Evolutionary conservation across 2,113 vertebrate species (phyloP), one percentile per base, ranked within the genome.

Genomic region (Oryzias woworae): DNA sequence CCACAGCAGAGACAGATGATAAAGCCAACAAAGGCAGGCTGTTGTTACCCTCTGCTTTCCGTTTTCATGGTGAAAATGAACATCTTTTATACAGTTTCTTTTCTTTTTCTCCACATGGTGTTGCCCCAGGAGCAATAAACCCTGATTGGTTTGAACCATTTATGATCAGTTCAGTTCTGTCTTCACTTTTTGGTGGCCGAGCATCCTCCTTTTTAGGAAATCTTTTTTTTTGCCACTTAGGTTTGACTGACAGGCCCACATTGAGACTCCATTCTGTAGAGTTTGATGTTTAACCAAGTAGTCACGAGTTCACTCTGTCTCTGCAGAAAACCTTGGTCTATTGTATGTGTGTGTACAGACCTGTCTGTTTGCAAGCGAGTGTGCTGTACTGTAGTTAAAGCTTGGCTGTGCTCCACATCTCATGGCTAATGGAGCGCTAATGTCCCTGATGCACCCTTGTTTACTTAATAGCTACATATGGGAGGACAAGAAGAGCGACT

Each of bases 361-460:
- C 2, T 63, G 24, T 44, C 20, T 68, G 28, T 54, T n/a, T 45
- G 28, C 41, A 43, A 58, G 44, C 16, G 50, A 44, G 24, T 36
- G 12, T 4, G 2, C 14, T 67, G 28, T 53, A 17, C 28, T 63
- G 59, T 56, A 31, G 41, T 61, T 41, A 55, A 60, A 44, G 45
- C 51, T 60, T 80, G 77, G 73, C 75, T 52, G 18, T 26, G 43
- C 70, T 82, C 78, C 67, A 79, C 3, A 53, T 50, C 50, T 73
- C 64, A 52, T 58, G 54, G 54, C 60, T 81, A 74, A 79, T 81
- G 58, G 77, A 63, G 74, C 43, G 65, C 51, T 80, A 74, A 85
- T 75, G 78, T 75, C 75, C 60, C 77, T 53, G 49, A 50, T 66
- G 72, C 78, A 69, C 62, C n/a, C 54, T 71, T 83, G 80, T 89